phyloP scores from a whole-genome alignment of 2,888 invertebrate genomes.

The Noctua janthina region DNA sequence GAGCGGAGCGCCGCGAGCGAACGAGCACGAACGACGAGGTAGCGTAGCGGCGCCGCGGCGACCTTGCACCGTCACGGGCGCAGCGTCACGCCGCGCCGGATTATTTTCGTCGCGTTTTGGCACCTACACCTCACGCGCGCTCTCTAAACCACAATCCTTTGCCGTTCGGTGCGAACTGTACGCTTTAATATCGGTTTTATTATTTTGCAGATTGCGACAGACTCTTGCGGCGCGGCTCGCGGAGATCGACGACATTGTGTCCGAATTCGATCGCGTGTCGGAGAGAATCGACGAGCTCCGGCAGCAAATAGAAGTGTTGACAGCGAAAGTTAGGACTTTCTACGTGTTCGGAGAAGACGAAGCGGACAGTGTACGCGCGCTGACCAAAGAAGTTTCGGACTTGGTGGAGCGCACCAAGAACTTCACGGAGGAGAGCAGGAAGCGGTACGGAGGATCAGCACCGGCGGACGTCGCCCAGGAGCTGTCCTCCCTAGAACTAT shows the following conservation, averaged over 20 bases:
- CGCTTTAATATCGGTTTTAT: slow-evolving; percentile 77
- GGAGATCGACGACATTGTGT: slow-evolving; percentile 94
- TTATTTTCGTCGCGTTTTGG: slow-evolving; percentile 89
- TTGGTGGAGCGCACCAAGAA: slow-evolving; percentile 90
- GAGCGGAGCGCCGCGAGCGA: slow-evolving; percentile 88
- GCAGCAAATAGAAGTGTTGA: slow-evolving; percentile 92
- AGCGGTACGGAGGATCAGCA: slow-evolving; percentile 91
- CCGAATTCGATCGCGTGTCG: slow-evolving; percentile 94
- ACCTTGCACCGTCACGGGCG: slow-evolving; percentile 87
- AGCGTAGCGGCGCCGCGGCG: slow-evolving; percentile 74
- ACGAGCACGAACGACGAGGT: slow-evolving; percentile 88
- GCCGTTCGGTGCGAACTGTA: slow-evolving; percentile 73
- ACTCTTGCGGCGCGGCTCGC: slow-evolving; percentile 94
- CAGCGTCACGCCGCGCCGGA: slow-evolving; percentile 85
- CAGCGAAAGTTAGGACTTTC: slow-evolving; percentile 92
- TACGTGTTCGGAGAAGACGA: slow-evolving; percentile 95
- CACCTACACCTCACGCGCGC: slow-evolving; percentile 81
- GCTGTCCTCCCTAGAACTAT: slow-evolving; percentile 95
- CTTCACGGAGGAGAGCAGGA: slow-evolving; percentile 91
- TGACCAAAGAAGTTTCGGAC: slow-evolving; percentile 90
- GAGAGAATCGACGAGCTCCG: slow-evolving; percentile 93
- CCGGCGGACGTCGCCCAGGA: slow-evolving; percentile 95
- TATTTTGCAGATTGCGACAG: slow-evolving; percentile 93
- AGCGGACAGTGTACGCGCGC: slow-evolving; percentile 90
- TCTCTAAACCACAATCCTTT: slow-evolving; percentile 75